Percentiles rank a stretch among this genome's conserved stretches.
Conservation (phyloP, 2,888 invertebrate genomes). For the Folsomia manolachei region DNA sequence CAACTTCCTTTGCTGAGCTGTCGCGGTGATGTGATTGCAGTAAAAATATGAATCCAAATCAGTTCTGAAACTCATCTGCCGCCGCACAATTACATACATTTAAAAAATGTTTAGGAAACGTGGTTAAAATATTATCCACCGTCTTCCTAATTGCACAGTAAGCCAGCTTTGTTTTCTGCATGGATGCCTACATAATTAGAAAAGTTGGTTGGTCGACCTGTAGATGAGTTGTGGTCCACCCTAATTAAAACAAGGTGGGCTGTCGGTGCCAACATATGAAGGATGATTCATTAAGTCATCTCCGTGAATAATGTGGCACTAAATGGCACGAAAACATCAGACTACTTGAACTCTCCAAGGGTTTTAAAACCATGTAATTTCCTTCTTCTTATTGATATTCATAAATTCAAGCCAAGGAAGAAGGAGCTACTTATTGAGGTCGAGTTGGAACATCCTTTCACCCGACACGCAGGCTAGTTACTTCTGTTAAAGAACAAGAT, state of each 20-base stretch:
- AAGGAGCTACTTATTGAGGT: constrained; percentile 8
- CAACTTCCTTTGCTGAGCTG: too few species aligned
- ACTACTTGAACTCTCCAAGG: too few species aligned
- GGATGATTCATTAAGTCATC: constrained; percentile 34
- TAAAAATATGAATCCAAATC: not conserved
- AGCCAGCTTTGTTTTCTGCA: too few species aligned
- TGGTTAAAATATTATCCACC: too few species aligned
- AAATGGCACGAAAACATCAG: constrained; percentile 29
- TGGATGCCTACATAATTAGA: not conserved
- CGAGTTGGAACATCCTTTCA: not conserved
- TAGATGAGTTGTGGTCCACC: not conserved
- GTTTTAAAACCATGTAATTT: constrained; percentile 22
- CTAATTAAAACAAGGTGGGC: constrained; percentile 31
- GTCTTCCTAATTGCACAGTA: not conserved
- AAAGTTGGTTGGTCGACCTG: not conserved
- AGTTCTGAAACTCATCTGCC: not conserved
- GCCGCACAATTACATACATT: too few species aligned
- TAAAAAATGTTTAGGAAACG: too few species aligned
- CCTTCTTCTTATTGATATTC: constrained; percentile 32
- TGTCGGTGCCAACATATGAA: constrained; percentile 26
- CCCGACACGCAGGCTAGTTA: not conserved
- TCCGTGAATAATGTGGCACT: constrained; percentile 36
- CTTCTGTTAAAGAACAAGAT: not conserved
- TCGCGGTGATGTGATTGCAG: too few species aligned
- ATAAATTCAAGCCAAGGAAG: constrained; percentile 11